Evolutionary conservation across 92 coral and sea anemone species (phyloP).

Genomic region (Diadumene lineata): DNA sequence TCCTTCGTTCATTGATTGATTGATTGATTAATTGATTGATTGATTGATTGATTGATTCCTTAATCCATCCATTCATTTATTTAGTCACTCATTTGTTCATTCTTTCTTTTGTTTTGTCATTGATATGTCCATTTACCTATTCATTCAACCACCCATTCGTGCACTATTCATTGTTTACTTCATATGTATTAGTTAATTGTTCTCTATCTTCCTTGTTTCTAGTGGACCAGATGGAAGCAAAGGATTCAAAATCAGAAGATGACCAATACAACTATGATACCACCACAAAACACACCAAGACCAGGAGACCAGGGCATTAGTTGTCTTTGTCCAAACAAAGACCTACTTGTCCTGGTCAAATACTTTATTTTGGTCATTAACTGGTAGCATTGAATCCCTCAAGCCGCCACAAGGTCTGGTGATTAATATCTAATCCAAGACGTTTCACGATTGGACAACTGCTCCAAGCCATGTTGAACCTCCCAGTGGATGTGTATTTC

Average conservation of each 20-base stretch:
- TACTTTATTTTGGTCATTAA: neutral
- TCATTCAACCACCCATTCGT: neutral
- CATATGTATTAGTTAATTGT: neutral
- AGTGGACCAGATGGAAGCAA: conserved; percentile 61
- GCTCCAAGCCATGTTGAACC: too few species aligned
- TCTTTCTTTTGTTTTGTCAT: too few species aligned
- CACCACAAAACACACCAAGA: neutral
- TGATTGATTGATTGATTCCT: too few species aligned
- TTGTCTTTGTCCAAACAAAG: conserved; percentile 14
- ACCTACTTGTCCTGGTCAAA: neutral
- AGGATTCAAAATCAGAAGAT: conserved; percentile 51
- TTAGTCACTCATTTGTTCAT: too few species aligned
- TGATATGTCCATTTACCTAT: neutral
- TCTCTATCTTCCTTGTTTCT: neutral
- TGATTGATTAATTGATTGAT: too few species aligned
- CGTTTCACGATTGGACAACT: neutral
- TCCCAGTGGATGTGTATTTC: too few species aligned
- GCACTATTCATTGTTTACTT: too few species aligned
- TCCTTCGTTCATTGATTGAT: too few species aligned
- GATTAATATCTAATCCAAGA: too few species aligned
- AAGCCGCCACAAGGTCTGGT: neutral
- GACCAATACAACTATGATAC: neutral
- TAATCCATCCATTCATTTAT: too few species aligned
- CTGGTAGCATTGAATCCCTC: neutral
- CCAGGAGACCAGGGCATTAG: conserved; percentile 1